Evolutionary conservation across 2,888 invertebrate genomes (phyloP), one percentile per base, ranked within the genome.

Genomic region (Crossocerus cetratus): DNA sequence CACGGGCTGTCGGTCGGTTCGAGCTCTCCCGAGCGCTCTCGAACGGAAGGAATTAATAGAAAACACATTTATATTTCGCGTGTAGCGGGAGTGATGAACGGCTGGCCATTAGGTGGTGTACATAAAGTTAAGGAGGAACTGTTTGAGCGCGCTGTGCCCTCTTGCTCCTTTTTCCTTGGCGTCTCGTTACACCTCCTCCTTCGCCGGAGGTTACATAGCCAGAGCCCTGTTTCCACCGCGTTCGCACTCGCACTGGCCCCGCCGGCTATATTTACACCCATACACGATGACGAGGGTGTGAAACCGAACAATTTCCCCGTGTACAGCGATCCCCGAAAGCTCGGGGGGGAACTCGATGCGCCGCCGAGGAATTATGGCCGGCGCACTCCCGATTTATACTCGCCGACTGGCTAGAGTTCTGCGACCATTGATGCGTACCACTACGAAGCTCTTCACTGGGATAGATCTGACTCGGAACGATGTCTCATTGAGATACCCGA

Each of bases 1-100:
- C 11, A 32, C 32, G 5, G 32, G 32, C 32, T 32, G 32, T 32
- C 32, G 32, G 32, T 32, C 11, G 32, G 32, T 32, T 32, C 32
- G 32, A 1, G 5, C n/a, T n/a, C n/a, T n/a, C n/a, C n/a, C 32
- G 32, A 32, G 8, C 32, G 32, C 32, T 32, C 32, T 32, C 73
- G 69, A 84, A 81, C 83, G 80, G 81, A 83, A 83, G 83, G 83
- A 85, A 87, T 87, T 86, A 86, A 86, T 86, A 86, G 86, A 84
- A 86, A 86, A 85, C 74, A 69, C 81, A 85, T 84, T 87, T 81
- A 81, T 85, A 87, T 86, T 86, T 87, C 68, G 79, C 84, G 81
- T 82, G 80, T 77, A 79, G 80, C 84, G 70, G 77, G 78, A 66
- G 78, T 80, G 82, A 85, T 84, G 82, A 84, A 84, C 83, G 76